Base-by-base conservation (phyloP, 2,888 invertebrate species). In the Dicranocentrus wangi region DNA sequence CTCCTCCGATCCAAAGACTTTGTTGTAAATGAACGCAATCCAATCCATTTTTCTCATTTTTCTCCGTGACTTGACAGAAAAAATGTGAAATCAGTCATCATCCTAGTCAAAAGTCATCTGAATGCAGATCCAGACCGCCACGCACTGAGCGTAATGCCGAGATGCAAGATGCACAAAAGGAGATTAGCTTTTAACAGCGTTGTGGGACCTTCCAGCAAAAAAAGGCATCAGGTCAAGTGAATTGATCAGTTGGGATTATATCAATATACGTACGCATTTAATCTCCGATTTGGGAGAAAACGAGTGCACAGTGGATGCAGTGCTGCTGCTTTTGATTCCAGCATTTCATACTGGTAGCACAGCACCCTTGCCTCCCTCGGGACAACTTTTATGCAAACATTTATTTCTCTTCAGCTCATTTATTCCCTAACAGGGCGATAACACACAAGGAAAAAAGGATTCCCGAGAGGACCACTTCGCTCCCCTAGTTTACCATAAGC, bases 31-130 rank as follows among this genome's bases (percentile, higher is more conserved):
- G 55, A 13, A 25, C 47, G 47, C 47, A 55, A 17, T 53, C 63
- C 63, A 72, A 76, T 76, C 75, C 58, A 51, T 51, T 63, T 61
- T 73, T 79, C 83, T 83, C 82, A 85, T 84, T 84, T 84, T 71
- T 78, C 61, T 71, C 80, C 58, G 80, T 85, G 85, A 85, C 85
- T 85, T 82, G 83, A 79, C 82, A 82, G 73, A 84, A 85, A 81
- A 72, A 53, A 55, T 63, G 47, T 77, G 39, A 71, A 47, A 70
- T 70, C 78, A 60, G 70, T 63, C 70, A 77, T 43, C 55, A 71
- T 15, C 8, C 19, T 15, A 5, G 32, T 32, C 32, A 32, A 32
- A 32, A 32, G 32, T 32, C 32, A 32, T 10, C 32, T n/a, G n/a
- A n/a, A 61, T 61, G 7, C n/a, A n/a, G n/a, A n/a, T n/a, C n/a